Conservation (phyloP, 1,140 invertebrate genomes). For the Elysia chlorotica region DNA sequence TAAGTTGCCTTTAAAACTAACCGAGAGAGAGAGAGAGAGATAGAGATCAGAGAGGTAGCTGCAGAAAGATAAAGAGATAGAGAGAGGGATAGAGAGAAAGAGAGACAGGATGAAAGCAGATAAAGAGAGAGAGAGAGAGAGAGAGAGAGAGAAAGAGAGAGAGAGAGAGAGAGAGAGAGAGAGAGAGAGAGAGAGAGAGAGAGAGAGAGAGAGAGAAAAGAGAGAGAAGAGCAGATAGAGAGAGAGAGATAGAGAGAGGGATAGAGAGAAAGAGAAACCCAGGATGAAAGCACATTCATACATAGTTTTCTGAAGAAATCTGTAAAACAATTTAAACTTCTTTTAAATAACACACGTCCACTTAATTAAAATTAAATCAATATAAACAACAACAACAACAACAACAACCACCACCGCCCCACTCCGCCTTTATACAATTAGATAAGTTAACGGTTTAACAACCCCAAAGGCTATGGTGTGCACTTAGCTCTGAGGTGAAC, state of each 20-base stretch:
- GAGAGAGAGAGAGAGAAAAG: conserved; percentile 4
- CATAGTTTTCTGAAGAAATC: too few relatives aligned
- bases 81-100: not conserved
- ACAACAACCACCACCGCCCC: not conserved
- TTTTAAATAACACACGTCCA: not conserved
- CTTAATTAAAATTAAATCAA: not conserved
- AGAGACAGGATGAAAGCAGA: not conserved
- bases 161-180: conserved; percentile 10
- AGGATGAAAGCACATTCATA: too few relatives aligned
- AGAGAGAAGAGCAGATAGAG: not conserved
- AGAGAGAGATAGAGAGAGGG: too few relatives aligned
- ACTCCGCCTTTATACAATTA: too few relatives aligned
- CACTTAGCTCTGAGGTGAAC: too few relatives aligned
- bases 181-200: conserved; percentile 2
- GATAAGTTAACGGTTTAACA: too few relatives aligned
- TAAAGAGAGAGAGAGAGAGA: not conserved
- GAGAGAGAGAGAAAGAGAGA: conserved; percentile 8
- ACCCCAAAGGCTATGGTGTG: too few relatives aligned
- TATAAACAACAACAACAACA: not conserved
- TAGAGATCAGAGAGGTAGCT: not conserved
- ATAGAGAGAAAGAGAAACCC: too few relatives aligned
- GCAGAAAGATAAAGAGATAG: not conserved
- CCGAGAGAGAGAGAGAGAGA: not conserved
- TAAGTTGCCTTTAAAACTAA: too few relatives aligned
- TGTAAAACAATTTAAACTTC: too few relatives aligned